phyloP scores from a whole-genome alignment of 2,113 vertebrate genomes.

The Upupa epops region DNA sequence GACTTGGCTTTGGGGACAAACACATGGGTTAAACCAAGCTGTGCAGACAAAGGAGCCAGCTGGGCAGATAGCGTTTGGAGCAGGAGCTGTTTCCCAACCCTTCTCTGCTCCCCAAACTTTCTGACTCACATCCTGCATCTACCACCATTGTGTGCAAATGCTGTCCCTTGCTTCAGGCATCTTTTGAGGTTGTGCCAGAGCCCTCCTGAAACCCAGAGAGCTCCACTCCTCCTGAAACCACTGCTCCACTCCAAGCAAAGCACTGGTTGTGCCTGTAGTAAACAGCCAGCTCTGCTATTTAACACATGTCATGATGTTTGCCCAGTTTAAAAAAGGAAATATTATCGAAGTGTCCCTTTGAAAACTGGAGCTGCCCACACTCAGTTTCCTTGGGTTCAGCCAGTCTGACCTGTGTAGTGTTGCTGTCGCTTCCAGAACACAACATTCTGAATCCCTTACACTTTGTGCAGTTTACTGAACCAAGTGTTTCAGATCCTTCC shows the following conservation, averaged over 20 bases:
- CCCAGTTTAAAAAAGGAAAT: slow-evolving; percentile 36
- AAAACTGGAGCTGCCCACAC: neutral
- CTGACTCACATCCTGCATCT: neutral
- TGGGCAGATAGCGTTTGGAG: neutral
- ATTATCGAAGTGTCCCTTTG: neutral
- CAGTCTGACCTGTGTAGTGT: neutral
- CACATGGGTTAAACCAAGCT: neutral
- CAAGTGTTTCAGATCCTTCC: slow-evolving; percentile 28
- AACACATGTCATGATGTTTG: slow-evolving; percentile 3
- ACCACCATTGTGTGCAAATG: neutral
- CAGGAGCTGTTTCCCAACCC: neutral
- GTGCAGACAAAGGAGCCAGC: neutral
- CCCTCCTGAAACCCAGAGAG: neutral
- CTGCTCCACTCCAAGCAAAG: neutral
- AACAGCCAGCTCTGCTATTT: slow-evolving; percentile 17
- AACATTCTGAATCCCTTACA: neutral
- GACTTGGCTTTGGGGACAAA: neutral
- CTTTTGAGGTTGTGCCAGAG: neutral
- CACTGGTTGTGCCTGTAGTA: neutral
- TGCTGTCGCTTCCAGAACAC: neutral
- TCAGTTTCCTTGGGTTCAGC: neutral
- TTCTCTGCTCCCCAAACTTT: neutral
- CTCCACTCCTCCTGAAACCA: no score
- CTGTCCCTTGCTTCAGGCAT: neutral
- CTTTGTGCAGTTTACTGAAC: neutral